Percentiles rank a stretch among this genome's conserved stretches.
Evolutionary conservation across 2,113 vertebrate species (phyloP).

Genomic region (Zosterops borbonicus): DNA sequence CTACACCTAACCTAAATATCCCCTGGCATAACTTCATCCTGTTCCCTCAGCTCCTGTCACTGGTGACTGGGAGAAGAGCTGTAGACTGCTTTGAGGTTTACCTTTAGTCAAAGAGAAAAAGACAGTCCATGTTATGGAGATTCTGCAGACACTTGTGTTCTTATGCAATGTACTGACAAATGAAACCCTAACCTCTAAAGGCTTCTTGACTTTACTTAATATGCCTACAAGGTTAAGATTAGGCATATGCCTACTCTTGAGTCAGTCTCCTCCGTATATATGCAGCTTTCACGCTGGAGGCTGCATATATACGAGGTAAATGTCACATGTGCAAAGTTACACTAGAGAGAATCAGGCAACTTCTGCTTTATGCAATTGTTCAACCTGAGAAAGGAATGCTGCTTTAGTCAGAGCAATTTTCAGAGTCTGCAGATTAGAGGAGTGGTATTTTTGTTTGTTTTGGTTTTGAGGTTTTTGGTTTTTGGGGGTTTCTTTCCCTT

Average conservation of each 20-base stretch:
- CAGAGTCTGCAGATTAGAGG: background rate
- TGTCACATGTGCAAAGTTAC: accelerated
- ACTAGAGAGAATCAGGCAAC: background rate
- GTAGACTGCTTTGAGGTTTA: background rate
- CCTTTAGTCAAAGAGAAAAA: background rate
- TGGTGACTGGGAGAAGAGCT: background rate
- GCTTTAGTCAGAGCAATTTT: background rate
- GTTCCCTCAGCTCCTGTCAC: background rate
- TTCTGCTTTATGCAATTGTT: background rate
- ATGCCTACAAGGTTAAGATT: background rate
- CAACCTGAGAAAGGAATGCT: background rate
- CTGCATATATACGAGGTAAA: background rate
- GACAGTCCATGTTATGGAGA: background rate
- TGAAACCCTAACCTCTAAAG: background rate
- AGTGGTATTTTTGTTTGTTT: background rate
- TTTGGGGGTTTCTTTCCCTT: background rate
- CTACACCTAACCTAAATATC: no score
- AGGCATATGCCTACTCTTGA: background rate
- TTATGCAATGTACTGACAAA: background rate
- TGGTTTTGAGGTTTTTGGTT: background rate
- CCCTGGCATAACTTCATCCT: background rate
- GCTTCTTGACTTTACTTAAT: background rate
- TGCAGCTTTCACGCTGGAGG: background rate
- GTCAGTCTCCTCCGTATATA: background rate
- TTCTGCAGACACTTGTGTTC: background rate